These are phyloP conservation scores for Pissodes strobi DNA, from an alignment of 1,140 invertebrate genomes.

Conservation along the genomic window DNA sequence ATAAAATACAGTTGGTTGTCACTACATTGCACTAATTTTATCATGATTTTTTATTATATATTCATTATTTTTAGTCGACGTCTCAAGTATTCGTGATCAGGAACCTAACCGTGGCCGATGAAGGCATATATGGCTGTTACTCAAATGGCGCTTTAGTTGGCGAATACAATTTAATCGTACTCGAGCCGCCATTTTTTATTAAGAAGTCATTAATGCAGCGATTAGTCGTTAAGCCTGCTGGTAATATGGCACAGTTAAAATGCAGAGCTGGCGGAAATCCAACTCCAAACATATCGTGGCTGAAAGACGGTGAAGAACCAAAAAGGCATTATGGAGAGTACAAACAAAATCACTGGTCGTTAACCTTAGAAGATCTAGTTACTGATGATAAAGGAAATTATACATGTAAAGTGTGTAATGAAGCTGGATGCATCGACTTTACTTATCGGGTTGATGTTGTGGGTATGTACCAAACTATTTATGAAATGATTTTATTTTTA, in stretches of 20 bases:
- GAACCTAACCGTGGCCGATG: conserved; percentile 17
- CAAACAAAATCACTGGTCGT: conserved; percentile 65
- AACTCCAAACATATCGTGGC: conserved; percentile 59
- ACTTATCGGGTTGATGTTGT: conserved; percentile 74
- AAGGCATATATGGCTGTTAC: conserved; percentile 33
- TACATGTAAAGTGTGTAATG: conserved; percentile 82
- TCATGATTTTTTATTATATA: too few relatives aligned
- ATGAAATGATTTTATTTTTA: conserved; percentile 2
- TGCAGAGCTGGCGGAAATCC: conserved; percentile 64
- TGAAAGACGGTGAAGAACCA: conserved; percentile 63
- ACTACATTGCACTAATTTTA: too few relatives aligned
- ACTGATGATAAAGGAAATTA: conserved; percentile 82
- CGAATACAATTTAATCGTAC: conserved; percentile 30
- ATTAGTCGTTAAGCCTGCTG: conserved; percentile 67
- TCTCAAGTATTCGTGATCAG: conserved; percentile 5
- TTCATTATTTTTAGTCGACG: conserved; percentile 20
- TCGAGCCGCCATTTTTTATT: conserved; percentile 40
- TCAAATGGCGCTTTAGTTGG: conserved; percentile 11
- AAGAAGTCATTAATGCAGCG: conserved; percentile 57
- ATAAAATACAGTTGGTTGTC: too few relatives aligned
- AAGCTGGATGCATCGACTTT: conserved; percentile 74
- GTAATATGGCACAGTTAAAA: conserved; percentile 66
- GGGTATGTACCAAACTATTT: conserved; percentile 61
- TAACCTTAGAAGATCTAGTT: conserved; percentile 75
- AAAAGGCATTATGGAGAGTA: conserved; percentile 68